These are phyloP conservation scores for Andrena minutula DNA, from an alignment of 2,888 invertebrate species.

Conservation along the genomic window DNA sequence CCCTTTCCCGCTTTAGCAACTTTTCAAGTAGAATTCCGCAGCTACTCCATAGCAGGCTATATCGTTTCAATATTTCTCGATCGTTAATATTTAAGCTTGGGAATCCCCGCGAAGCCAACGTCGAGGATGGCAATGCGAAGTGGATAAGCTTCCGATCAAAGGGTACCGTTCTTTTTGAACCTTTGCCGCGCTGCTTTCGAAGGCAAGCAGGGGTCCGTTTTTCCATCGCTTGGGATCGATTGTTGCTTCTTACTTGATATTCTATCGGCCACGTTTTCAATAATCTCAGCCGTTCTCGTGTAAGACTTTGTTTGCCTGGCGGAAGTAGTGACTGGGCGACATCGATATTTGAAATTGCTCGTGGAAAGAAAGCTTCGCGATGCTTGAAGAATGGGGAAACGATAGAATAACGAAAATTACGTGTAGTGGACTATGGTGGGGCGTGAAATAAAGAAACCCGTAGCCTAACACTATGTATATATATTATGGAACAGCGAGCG, in stretches of 20 bases:
- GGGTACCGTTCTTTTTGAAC: not conserved
- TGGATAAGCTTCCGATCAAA: not conserved
- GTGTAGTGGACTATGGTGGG: no score
- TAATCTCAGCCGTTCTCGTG: constrained; percentile 34
- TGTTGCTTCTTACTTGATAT: constrained; percentile 38
- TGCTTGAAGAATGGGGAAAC: not conserved
- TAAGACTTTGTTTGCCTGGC: constrained; percentile 32
- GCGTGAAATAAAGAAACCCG: no score
- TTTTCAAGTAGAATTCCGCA: not conserved
- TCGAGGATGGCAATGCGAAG: not conserved
- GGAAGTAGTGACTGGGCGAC: not conserved
- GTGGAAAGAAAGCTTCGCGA: constrained; percentile 9
- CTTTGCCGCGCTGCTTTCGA: not conserved
- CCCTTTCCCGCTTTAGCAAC: not conserved
- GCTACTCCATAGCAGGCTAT: not conserved
- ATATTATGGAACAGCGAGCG: no score
- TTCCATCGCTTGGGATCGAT: constrained; percentile 1
- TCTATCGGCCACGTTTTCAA: constrained; percentile 15
- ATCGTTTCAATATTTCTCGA: not conserved
- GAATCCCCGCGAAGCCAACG: not conserved
- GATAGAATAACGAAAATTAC: constrained; percentile 25
- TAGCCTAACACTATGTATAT: no score
- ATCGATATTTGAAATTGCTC: constrained; percentile 39
- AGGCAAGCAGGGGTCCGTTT: constrained; percentile 9
- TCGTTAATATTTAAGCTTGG: not conserved